phyloP scores from a whole-genome alignment of 2,113 vertebrate genomes.

The Prionailurus viverrinus region DNA sequence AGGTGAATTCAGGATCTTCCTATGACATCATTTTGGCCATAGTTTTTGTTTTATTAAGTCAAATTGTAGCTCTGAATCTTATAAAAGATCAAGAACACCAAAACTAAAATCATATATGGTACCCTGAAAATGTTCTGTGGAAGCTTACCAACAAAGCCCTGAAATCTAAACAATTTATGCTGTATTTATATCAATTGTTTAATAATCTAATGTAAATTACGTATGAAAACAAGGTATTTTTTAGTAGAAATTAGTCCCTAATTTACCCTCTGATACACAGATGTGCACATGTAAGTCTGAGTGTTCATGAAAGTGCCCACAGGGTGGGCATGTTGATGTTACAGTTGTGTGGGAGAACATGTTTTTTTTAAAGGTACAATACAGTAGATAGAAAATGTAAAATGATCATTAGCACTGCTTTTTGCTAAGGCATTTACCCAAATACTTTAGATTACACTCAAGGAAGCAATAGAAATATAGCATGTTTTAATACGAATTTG shows the following conservation, averaged over 20 bases:
- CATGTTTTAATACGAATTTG: not conserved
- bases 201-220: not conserved
- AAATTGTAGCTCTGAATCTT: not conserved
- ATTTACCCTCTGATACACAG: not conserved
- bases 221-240: not conserved
- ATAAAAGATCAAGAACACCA: not conserved
- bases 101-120: not conserved
- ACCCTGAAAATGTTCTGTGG: not conserved
- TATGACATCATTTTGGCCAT: not conserved
- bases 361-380: constrained; percentile 10
- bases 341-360: not conserved
- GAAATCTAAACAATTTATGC: constrained; percentile 1
- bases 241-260: not conserved
- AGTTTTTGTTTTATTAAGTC: constrained; percentile 13
- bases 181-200: not conserved
- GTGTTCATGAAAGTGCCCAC: not conserved
- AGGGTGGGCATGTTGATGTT: not conserved
- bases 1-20: not conserved
- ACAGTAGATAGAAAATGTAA: constrained; percentile 33
- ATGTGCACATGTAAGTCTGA: not conserved
- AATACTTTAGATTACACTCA: not conserved
- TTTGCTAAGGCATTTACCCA: constrained; percentile 17
- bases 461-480: not conserved
- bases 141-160: not conserved
- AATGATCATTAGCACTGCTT: not conserved